phyloP scores from a whole-genome alignment of 1,140 invertebrate species.

The Tribolium castaneum region DNA sequence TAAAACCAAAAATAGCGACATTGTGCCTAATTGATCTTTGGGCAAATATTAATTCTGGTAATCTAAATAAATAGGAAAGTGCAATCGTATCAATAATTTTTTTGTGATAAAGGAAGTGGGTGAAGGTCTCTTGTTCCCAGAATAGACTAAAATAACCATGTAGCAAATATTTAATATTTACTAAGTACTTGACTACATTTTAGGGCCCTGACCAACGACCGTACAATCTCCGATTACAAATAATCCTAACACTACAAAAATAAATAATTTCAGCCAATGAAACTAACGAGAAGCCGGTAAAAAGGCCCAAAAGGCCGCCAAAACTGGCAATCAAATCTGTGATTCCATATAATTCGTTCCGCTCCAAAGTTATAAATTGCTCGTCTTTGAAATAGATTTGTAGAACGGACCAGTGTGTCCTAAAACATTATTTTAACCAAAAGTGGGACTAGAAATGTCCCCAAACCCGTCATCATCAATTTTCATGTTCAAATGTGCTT shows the following conservation, averaged over 20 bases:
- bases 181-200: no score
- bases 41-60: no score
- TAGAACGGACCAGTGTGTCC: background rate
- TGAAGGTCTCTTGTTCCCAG: no score
- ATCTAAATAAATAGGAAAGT: no score
- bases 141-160: no score
- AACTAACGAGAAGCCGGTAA: constrained; percentile 6
- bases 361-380: constrained; percentile 12
- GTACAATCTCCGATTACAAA: constrained; percentile 61
- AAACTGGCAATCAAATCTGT: constrained; percentile 71
- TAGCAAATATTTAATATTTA: no score
- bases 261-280: constrained; percentile 23
- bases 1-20: no score
- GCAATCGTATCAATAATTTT: no score
- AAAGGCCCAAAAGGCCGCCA: constrained; percentile 10
- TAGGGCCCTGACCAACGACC: constrained; percentile 53
- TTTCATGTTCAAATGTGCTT: constrained; percentile 54
- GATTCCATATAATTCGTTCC: constrained; percentile 20
- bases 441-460: constrained; percentile 64
- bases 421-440: background rate
- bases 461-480: constrained; percentile 61
- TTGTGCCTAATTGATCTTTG: no score
- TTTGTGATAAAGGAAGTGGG: no score
- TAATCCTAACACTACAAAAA: constrained; percentile 60
- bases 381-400: constrained; percentile 10